phyloP scores from a whole-genome alignment of 2,113 vertebrate species.

The Gavia stellata region DNA sequence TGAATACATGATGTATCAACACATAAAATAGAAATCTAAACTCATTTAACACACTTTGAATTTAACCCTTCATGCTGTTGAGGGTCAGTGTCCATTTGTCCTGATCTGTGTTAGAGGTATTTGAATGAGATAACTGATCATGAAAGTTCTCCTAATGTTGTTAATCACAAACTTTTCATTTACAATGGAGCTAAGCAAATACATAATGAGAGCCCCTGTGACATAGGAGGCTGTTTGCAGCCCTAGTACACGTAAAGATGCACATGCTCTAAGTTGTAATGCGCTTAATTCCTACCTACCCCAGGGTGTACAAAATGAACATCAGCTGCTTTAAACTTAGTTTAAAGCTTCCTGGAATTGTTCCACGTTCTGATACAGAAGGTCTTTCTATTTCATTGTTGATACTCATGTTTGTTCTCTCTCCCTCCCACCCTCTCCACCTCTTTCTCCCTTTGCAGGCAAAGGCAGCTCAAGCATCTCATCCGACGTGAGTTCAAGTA shows the following conservation, averaged over 20 bases:
- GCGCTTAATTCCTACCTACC: not conserved
- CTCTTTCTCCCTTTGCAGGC: slow-evolving; percentile 75
- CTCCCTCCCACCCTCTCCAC: not conserved
- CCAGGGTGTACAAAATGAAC: not conserved
- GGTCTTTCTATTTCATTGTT: not conserved
- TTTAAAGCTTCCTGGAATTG: not conserved
- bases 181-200: not conserved
- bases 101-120: not conserved
- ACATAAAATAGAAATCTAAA: not conserved
- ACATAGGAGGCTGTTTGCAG: not conserved
- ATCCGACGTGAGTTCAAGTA: slow-evolving; percentile 99
- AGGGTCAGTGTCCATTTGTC: not conserved
- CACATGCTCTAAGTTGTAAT: not conserved
- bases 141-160: not conserved
- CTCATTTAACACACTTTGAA: not conserved
- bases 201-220: not conserved
- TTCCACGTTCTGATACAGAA: not conserved
- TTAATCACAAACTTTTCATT: not conserved
- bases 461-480: slow-evolving; percentile 99
- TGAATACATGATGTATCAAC: not conserved
- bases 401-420: not conserved
- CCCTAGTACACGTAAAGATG: not conserved
- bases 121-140: not conserved
- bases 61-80: not conserved
- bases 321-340: not conserved